Evolutionary conservation across 2,888 invertebrate genomes (phyloP), one percentile per base, ranked within the genome.

Genomic region (Alloscopus bannaensis): DNA sequence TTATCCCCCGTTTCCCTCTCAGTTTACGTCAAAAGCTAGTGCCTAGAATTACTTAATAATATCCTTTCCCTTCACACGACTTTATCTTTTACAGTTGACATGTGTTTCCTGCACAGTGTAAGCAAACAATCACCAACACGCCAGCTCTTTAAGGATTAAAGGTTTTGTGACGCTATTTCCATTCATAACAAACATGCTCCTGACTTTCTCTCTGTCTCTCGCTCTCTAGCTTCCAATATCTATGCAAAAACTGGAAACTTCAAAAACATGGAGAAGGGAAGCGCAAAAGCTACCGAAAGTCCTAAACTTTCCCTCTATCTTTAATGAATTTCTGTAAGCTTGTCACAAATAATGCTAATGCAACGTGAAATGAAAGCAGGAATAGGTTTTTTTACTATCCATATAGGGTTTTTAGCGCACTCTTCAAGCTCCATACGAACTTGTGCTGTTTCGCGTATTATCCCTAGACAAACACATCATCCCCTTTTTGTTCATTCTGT

Each of bases 171-270:
- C 24, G 20, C 24, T 71, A 26, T 62, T 71, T 71, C 36, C 52
- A 71, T 50, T 50, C 50, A 60, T 11, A 71, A 71, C 71, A 71
- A 24, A n/a, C n/a, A n/a, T n/a, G n/a, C n/a, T n/a, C n/a, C n/a
- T n/a, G n/a, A n/a, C n/a, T n/a, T n/a, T n/a, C n/a, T n/a, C n/a
- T n/a, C n/a, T 50, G 60, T 62, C 45, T 13, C 31, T 11, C 20
- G 69, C 57, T 52, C 16, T 24, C 55, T 29, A 42, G 45, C 26
- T 62, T 71, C n/a, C 28, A 50, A 52, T 52, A 52, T 22, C 52
- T 22, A 22, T 52, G 52, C 4, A 52, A 52, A 52, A 36, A 36
- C n/a, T n/a, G n/a, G 13, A 36, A 36, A 36, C 36, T 36, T 36
- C 22, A 22, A 16, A 16, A 52, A 52, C n/a, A 24, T 36, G 6